A percentile compares a stretch with the other conserved stretches of the same genome.
phyloP scores from a whole-genome alignment of 1,140 invertebrate genomes.

The Gyrodactylus bullatarudis region DNA sequence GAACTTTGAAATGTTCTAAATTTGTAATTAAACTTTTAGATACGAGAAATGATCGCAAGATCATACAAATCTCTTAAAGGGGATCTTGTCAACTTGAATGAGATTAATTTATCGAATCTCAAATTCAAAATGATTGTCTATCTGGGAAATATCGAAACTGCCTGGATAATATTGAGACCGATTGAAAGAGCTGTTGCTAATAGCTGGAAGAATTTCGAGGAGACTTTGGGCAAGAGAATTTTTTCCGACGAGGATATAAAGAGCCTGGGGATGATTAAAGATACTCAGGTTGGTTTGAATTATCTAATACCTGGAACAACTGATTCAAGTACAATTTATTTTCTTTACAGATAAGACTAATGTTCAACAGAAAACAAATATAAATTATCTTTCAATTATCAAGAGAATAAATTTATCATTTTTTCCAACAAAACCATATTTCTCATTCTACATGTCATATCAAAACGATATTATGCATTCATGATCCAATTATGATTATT shows the following conservation, averaged over 20 bases:
- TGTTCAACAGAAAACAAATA: not conserved
- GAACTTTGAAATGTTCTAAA: too few relatives aligned
- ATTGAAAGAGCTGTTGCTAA: not conserved
- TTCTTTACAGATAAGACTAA: not conserved
- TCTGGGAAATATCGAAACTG: not conserved
- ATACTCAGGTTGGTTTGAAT: not conserved
- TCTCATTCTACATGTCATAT: too few relatives aligned
- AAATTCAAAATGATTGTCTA: not conserved
- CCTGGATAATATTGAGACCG: not conserved
- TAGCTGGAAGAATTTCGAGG: not conserved
- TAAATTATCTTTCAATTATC: too few relatives aligned
- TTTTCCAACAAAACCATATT: too few relatives aligned
- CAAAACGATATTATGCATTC: too few relatives aligned
- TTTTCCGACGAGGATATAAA: not conserved
- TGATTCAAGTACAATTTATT: not conserved
- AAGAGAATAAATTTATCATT: too few relatives aligned
- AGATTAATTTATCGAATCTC: not conserved
- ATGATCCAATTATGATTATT: too few relatives aligned
- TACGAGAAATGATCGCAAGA: too few relatives aligned
- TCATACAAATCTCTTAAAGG: too few relatives aligned
- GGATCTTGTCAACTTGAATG: not conserved
- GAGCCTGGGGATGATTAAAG: not conserved
- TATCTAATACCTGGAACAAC: not conserved
- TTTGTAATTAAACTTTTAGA: too few relatives aligned
- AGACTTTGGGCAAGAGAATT: not conserved